Conservation (phyloP, 2,113 vertebrate genomes). For the Halcyon malimbica region DNA sequence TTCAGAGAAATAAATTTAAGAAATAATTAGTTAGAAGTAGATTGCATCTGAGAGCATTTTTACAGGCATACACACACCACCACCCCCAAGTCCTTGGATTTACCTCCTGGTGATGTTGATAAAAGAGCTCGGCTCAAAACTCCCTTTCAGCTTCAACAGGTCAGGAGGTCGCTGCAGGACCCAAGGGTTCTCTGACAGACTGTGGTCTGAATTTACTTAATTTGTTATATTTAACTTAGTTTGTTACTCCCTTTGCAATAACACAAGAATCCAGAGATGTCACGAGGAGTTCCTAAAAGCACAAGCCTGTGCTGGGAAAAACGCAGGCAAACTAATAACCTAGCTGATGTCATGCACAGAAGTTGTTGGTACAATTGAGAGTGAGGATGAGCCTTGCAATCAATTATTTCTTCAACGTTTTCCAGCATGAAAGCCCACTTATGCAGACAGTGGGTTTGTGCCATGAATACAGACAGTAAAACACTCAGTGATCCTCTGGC, state of each 20-base stretch:
- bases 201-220: not conserved
- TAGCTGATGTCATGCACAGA: not conserved
- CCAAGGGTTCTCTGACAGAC: not conserved
- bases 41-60: not conserved
- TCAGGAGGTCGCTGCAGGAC: not conserved
- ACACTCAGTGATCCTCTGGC: not conserved
- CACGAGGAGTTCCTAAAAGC: not conserved
- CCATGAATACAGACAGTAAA: not conserved
- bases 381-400: not conserved
- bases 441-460: not conserved
- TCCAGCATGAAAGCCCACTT: not conserved
- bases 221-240: not conserved
- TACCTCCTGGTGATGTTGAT: not conserved
- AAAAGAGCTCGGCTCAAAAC: not conserved
- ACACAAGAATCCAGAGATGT: not conserved
- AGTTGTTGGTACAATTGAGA: not conserved
- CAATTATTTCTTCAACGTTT: not conserved
- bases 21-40: not conserved
- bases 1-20: not conserved
- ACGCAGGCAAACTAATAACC: not conserved
- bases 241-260: not conserved
- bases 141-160: not conserved
- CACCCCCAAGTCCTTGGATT: not conserved
- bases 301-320: not conserved
- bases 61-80: not conserved